Evolutionary conservation across 2,113 vertebrate species (phyloP), one percentile per base, ranked within the genome.

Genomic region (Vidua macroura): DNA sequence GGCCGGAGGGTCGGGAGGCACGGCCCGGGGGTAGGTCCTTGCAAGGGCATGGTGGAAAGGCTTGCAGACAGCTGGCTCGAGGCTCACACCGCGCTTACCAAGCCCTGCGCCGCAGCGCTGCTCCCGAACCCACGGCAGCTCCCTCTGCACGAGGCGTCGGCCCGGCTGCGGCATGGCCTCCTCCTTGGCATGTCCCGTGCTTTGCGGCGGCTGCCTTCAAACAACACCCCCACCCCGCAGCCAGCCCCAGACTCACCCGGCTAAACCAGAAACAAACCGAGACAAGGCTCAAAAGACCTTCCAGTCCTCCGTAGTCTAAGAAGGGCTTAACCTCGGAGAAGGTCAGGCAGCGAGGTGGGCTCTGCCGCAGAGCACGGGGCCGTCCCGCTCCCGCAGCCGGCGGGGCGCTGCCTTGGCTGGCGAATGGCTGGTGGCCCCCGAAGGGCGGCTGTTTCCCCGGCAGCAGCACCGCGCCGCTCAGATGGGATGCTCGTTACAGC

Each of bases 21-120:
- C 0, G 1, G 44, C 18, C 33, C 1, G 1, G 21, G 69, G 31
- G 4, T 13, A 17, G 37, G 13, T 66, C 25, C 39, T 35, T 37
- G 17, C 0, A 0, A 30, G 58, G 48, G 7, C 67, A 30, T 0
- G 18, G 33, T 33, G 58, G 35, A 23, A 78, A 78, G 16, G 79
- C 91, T 75, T 11, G 51, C 63, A 64, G 83, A 62, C 53, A 48
- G 67, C 44, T 20, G 27, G 58, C 62, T 74, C 28, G 5, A 48
- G 53, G 78, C 91, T 94, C 17, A 5, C 85, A 41, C 58, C 3
- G 4, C 9, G 11, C 89, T 95, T 91, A 5, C 88, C 55, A 8
- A 41, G 88, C 79, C 55, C 62, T 18, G 51, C 1, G 0, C 68
- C 11, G 3, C 4, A 35, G 72, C 5, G 5, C 27, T 55, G 78